phyloP scores from a whole-genome alignment of 2,888 invertebrate genomes.

The Achlya flavicornis region DNA sequence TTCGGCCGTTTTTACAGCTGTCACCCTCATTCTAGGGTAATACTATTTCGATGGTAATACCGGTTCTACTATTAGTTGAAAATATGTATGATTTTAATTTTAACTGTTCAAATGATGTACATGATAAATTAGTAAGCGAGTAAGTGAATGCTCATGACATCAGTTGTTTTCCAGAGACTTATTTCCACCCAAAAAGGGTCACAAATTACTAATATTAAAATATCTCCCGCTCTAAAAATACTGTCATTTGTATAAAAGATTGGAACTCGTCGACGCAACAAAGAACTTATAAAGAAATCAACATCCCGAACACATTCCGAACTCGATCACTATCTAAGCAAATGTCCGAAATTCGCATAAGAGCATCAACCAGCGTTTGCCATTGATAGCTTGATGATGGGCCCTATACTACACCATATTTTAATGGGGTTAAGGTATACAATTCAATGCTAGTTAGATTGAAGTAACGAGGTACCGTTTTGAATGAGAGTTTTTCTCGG shows the following conservation, averaged over 20 bases:
- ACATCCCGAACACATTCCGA: constrained; percentile 43
- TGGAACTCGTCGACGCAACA: constrained; percentile 27
- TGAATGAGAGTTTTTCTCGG: constrained; percentile 43
- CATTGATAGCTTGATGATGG: constrained; percentile 20
- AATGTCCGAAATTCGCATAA: constrained; percentile 40
- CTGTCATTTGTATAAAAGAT: constrained; percentile 15
- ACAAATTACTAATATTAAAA: not conserved
- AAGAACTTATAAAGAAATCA: constrained; percentile 62
- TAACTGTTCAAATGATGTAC: no score
- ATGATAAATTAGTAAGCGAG: no score
- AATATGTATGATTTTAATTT: no score
- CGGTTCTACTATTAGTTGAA: no score
- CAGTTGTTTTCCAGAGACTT: no score
- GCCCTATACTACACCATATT: not conserved
- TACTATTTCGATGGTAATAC: no score
- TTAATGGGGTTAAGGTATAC: not conserved
- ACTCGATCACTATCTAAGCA: constrained; percentile 47
- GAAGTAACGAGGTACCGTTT: constrained; percentile 16
- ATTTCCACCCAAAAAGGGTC: no score
- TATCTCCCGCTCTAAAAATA: not conserved
- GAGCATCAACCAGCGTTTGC: constrained; percentile 35
- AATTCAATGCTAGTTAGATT: not conserved
- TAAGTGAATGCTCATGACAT: not conserved
- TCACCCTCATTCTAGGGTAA: no score
- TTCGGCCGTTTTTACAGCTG: no score